Conservation (phyloP, 2,113 vertebrate genomes). For the Erinaceus europaeus region DNA sequence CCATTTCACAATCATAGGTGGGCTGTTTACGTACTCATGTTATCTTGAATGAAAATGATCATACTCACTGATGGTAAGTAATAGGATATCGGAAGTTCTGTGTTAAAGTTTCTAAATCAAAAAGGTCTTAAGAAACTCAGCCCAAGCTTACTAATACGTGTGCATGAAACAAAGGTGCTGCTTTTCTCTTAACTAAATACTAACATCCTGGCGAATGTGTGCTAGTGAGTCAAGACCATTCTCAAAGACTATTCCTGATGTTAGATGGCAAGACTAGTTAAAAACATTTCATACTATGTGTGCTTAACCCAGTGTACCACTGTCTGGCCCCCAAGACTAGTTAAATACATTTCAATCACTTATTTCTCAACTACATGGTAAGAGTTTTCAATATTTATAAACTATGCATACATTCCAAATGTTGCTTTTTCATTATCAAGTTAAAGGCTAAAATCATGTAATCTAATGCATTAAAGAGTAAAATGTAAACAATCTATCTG, state of each 20-base stretch:
- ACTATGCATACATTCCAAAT: neutral
- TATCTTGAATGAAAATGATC: neutral
- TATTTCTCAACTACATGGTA: conserved; percentile 12
- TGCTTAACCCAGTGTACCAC: no score
- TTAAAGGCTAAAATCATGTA: no score
- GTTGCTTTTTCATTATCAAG: no score
- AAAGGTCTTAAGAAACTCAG: neutral
- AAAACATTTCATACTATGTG: no score
- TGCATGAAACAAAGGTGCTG: neutral
- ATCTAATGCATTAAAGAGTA: no score
- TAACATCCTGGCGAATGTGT: neutral
- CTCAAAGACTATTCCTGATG: neutral
- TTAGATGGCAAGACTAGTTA: neutral
- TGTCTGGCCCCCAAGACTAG: no score
- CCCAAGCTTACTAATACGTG: neutral
- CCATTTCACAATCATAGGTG: neutral
- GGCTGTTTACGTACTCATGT: neutral
- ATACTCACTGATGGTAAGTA: neutral
- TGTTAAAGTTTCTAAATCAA: neutral
- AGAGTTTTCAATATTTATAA: neutral
- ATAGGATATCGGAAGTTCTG: neutral
- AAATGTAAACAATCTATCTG: no score
- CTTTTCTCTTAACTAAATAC: conserved; percentile 4
- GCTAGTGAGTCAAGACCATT: neutral
- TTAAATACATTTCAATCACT: neutral